Conservation (phyloP, 2,888 invertebrate species). For the Trissolcus brochymenae region DNA sequence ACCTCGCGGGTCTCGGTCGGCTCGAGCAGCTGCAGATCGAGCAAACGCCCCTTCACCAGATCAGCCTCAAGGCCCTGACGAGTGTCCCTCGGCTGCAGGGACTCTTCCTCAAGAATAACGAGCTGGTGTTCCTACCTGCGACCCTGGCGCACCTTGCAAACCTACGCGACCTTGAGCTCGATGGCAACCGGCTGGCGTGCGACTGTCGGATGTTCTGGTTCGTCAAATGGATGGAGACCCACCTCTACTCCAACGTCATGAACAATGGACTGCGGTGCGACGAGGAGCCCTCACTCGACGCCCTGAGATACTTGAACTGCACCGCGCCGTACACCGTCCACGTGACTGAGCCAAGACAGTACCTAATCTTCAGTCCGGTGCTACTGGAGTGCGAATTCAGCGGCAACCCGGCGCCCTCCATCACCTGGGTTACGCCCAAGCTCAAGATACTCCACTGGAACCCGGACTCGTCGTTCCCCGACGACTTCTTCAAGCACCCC, state of each 20-base stretch:
- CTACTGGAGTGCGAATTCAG: constrained; percentile 86
- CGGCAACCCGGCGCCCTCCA: constrained; percentile 86
- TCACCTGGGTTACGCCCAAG: constrained; percentile 91
- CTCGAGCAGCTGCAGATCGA: constrained; percentile 83
- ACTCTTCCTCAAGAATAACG: constrained; percentile 80
- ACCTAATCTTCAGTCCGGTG: constrained; percentile 81
- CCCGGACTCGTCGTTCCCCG: constrained; percentile 83
- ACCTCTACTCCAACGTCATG: constrained; percentile 75
- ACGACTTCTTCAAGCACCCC: constrained; percentile 83
- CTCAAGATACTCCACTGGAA: constrained; percentile 86
- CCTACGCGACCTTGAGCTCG: constrained; percentile 82
- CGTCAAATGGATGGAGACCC: constrained; percentile 80
- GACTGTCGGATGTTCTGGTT: constrained; percentile 92
- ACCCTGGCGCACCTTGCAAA: constrained; percentile 82
- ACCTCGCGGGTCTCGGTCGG: constrained; percentile 81
- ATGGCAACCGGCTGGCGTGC: constrained; percentile 89
- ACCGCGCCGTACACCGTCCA: constrained; percentile 81
- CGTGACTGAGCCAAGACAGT: constrained; percentile 80
- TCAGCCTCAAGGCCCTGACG: constrained; percentile 65
- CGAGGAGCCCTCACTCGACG: constrained; percentile 79
- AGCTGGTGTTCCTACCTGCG: constrained; percentile 83
- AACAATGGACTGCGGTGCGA: constrained; percentile 82
- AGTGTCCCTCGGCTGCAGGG: constrained; percentile 70
- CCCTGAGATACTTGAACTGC: constrained; percentile 85
- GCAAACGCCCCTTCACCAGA: constrained; percentile 68